phyloP scores from a whole-genome alignment of 2,888 invertebrate species.

The Drosophila vallismaia region DNA sequence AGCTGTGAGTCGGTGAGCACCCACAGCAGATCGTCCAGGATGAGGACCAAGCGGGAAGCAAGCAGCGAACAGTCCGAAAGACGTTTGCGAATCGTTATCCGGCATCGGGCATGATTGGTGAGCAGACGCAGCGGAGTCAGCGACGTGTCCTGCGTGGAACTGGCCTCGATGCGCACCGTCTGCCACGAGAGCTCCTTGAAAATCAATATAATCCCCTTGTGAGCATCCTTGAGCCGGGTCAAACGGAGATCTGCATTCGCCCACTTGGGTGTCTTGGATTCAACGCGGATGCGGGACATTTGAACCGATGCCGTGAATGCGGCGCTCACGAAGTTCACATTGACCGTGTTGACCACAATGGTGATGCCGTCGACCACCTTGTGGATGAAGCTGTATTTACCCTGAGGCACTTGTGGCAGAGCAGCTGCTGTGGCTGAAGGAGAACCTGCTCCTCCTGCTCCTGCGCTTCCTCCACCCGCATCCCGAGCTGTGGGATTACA shows the following conservation, averaged over 20 bases:
- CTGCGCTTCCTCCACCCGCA: constrained; percentile 81
- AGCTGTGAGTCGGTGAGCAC: constrained; percentile 98
- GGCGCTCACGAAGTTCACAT: constrained; percentile 96
- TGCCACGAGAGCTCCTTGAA: constrained; percentile 99
- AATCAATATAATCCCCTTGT: constrained; percentile 94
- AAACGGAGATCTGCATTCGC: constrained; percentile 93
- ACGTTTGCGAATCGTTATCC: constrained; percentile 97
- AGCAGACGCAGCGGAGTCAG: constrained; percentile 95
- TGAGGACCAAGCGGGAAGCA: constrained; percentile 94
- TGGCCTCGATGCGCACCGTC: constrained; percentile 97
- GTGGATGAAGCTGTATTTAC: constrained; percentile 94
- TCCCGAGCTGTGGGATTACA: constrained; percentile 90
- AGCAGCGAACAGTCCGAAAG: constrained; percentile 96
- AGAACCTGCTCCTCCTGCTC: constrained; percentile 32
- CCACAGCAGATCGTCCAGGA: constrained; percentile 98
- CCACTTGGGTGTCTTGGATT: constrained; percentile 97
- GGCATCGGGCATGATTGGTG: constrained; percentile 96
- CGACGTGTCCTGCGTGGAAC: constrained; percentile 90
- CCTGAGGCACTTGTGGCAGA: constrained; percentile 85
- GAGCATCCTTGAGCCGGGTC: constrained; percentile 95
- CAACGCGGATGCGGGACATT: constrained; percentile 96
- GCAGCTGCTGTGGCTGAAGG: constrained; percentile 82
- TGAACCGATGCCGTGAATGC: constrained; percentile 98
- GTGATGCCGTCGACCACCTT: constrained; percentile 99
- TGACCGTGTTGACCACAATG: constrained; percentile 96